Evolutionary conservation across 2,888 invertebrate species (phyloP).

Genomic region (Campaea margaritaria): DNA sequence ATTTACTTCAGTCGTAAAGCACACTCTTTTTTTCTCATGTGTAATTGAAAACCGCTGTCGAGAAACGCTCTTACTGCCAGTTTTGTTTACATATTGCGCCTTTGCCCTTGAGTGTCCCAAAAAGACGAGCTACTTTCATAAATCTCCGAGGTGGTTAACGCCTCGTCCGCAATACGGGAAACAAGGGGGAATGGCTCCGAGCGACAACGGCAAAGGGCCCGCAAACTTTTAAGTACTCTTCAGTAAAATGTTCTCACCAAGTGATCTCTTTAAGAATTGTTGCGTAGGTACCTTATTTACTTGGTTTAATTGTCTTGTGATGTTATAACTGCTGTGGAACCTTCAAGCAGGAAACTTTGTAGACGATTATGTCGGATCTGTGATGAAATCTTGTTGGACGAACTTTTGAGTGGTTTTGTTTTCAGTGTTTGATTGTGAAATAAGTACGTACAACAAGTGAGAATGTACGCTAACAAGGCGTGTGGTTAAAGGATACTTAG

Average conservation of each 20-base stretch:
- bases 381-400: conserved; percentile 30
- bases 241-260: conserved; percentile 69
- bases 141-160: conserved; percentile 75
- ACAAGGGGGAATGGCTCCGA: conserved; percentile 65
- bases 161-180: conserved; percentile 71
- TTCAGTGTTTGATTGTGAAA: conserved; percentile 27
- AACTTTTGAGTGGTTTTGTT: conserved; percentile 34
- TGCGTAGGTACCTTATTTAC: conserved; percentile 59
- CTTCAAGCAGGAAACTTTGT: conserved; percentile 33
- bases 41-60: not conserved
- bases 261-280: conserved; percentile 68
- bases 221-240: conserved; percentile 73
- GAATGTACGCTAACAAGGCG: too few relatives aligned
- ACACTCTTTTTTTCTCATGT: too few relatives aligned
- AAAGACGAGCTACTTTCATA: conserved; percentile 75
- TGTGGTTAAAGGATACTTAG: too few relatives aligned
- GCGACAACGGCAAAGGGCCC: conserved; percentile 63
- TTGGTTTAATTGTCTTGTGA: conserved; percentile 60
- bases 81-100: conserved; percentile 1
- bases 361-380: conserved; percentile 35
- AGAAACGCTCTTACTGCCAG: conserved; percentile 15
- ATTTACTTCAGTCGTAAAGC: too few relatives aligned
- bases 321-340: conserved; percentile 38
- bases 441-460: conserved; percentile 9
- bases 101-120: conserved; percentile 64